Percentiles rank a stretch among this genome's conserved stretches.
Conservation (phyloP, 2,888 invertebrate genomes). For the Drosophila macrospina region DNA sequence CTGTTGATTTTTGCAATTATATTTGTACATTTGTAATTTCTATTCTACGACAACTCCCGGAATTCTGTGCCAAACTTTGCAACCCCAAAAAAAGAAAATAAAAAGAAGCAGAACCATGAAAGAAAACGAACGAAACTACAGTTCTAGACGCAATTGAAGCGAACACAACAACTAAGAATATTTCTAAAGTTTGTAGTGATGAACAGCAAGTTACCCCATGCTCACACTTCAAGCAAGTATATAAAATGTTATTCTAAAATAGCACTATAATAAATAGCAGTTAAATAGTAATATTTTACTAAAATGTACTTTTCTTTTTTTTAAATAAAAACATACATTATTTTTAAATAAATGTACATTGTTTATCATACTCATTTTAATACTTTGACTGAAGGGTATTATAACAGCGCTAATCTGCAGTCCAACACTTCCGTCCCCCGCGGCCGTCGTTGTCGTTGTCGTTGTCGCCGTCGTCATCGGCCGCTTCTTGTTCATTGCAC, state of each 20-base stretch:
- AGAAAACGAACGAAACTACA: conserved; percentile 36
- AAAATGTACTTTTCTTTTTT: neutral
- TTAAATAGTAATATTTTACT: neutral
- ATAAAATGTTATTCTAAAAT: too few relatives aligned
- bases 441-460: conserved; percentile 3
- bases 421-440: conserved; percentile 44
- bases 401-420: conserved; percentile 57
- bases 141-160: conserved; percentile 41
- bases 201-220: conserved; percentile 1
- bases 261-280: too few relatives aligned
- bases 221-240: too few relatives aligned
- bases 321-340: neutral
- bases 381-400: conserved; percentile 25
- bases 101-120: conserved; percentile 1
- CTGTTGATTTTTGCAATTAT: conserved; percentile 42
- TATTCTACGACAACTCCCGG: conserved; percentile 70
- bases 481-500: conserved; percentile 72
- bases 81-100: conserved; percentile 61
- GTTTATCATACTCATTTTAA: conserved; percentile 11
- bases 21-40: conserved; percentile 58
- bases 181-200: neutral
- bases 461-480: conserved; percentile 25
- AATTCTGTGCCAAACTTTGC: conserved; percentile 71
- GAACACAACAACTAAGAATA: conserved; percentile 2
- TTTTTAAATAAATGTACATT: neutral